These are phyloP conservation scores for Romanogobio albipinnatus DNA, from an alignment of 2,113 vertebrate species.

Conservation along the genomic window DNA sequence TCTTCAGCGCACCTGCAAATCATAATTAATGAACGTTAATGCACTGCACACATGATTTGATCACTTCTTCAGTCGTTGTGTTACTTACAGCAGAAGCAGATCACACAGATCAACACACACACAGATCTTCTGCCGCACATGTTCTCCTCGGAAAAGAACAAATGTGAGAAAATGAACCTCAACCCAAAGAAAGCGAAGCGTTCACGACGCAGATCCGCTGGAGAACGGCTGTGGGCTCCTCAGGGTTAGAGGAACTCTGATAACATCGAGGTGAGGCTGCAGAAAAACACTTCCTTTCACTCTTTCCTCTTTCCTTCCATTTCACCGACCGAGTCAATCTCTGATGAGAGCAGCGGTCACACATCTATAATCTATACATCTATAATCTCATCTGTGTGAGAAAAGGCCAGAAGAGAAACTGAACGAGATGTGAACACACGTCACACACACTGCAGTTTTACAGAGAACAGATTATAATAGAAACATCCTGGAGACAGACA, in stretches of 20 bases:
- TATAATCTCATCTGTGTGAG: not conserved
- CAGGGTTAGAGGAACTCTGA: not conserved
- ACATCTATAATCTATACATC: not conserved
- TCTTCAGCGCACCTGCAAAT: constrained; percentile 6
- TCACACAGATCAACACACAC: constrained; percentile 1
- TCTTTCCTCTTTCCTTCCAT: not conserved
- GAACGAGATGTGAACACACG: too few species aligned
- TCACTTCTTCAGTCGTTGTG: too few species aligned
- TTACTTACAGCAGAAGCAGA: constrained; percentile 6
- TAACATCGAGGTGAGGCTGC: constrained; percentile 3
- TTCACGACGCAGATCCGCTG: too few species aligned
- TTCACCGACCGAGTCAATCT: too few species aligned
- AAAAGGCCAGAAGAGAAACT: not conserved
- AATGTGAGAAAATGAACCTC: not conserved
- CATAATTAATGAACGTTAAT: too few species aligned
- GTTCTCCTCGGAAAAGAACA: not conserved
- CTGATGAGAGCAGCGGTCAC: too few species aligned
- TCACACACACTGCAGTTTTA: too few species aligned
- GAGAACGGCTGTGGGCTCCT: too few species aligned
- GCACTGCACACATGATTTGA: too few species aligned
- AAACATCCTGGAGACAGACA: too few species aligned
- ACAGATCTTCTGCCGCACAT: not conserved
- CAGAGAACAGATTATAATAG: too few species aligned
- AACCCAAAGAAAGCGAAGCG: not conserved
- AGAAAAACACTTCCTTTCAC: constrained; percentile 30